phyloP scores from a whole-genome alignment of 1,140 invertebrate species.

The Ceratina japonica region DNA sequence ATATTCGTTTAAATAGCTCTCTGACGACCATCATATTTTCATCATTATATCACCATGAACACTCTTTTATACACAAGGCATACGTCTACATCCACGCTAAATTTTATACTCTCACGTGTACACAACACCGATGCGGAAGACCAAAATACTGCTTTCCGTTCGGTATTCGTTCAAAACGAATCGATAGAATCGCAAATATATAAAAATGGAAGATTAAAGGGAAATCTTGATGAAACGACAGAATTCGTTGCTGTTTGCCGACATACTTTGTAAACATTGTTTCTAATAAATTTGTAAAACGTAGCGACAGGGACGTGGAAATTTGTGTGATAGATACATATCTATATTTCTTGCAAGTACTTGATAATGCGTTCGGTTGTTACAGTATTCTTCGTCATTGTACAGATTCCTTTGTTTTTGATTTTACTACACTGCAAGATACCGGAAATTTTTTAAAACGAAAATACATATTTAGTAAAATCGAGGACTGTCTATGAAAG shows the following conservation, averaged over 20 bases:
- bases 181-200: neutral
- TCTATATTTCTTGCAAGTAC: neutral
- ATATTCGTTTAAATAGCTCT: constrained; percentile 54
- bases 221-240: neutral
- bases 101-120: constrained; percentile 24
- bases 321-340: neutral
- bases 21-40: constrained; percentile 9
- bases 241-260: neutral
- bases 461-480: too few relatives aligned
- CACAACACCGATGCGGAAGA: constrained; percentile 61
- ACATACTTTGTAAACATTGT: neutral
- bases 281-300: constrained; percentile 30
- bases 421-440: neutral
- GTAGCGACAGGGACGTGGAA: neutral
- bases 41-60: constrained; percentile 2
- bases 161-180: constrained; percentile 47
- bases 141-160: constrained; percentile 62
- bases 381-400: constrained; percentile 19
- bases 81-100: constrained; percentile 25
- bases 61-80: neutral
- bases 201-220: neutral
- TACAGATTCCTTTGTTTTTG: constrained; percentile 7
- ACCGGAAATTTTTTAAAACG: neutral
- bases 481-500: too few relatives aligned
- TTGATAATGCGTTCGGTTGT: neutral